Evolutionary conservation across 2,888 invertebrate species (phyloP).

Genomic region (Leucophenga montana): DNA sequence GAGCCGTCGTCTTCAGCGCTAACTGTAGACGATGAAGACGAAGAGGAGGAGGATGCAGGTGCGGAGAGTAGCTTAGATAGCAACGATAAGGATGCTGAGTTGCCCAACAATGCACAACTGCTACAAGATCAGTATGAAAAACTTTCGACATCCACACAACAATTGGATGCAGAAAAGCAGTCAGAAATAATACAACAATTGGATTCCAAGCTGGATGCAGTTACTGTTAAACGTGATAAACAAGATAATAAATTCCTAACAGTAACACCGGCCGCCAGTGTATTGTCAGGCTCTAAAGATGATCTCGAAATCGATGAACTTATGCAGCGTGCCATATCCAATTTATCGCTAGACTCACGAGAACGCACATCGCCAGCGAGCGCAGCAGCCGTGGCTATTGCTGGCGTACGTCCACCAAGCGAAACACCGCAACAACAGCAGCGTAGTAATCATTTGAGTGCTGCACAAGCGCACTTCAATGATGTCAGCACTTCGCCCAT

Average conservation of each 20-base stretch:
- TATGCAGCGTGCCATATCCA: conserved; percentile 73
- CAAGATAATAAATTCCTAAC: conserved; percentile 66
- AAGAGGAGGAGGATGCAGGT: conserved; percentile 61
- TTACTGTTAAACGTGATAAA: conserved; percentile 33
- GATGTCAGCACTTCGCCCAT: conserved; percentile 73
- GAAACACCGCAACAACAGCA: conserved; percentile 18
- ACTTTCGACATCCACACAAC: conserved; percentile 61
- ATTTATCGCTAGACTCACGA: conserved; percentile 71
- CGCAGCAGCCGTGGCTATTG: conserved; percentile 45
- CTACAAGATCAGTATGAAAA: conserved; percentile 63
- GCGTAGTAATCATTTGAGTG: conserved; percentile 37
- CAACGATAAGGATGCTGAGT: conserved; percentile 64
- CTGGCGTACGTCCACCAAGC: conserved; percentile 44
- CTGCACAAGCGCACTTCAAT: conserved; percentile 68
- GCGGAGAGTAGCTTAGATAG: conserved; percentile 68
- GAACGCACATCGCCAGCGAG: conserved; percentile 71
- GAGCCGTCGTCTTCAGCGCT: conserved; percentile 67
- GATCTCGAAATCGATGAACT: conserved; percentile 73
- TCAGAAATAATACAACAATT: background rate
- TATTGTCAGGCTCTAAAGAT: conserved; percentile 64
- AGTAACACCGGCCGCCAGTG: conserved; percentile 47
- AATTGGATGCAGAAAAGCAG: conserved; percentile 45
- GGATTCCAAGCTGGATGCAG: conserved; percentile 32
- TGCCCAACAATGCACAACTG: conserved; percentile 44
- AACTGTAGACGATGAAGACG: conserved; percentile 68